phyloP scores from a whole-genome alignment of 2,888 invertebrate species.

The Brassicogethes aeneus region DNA sequence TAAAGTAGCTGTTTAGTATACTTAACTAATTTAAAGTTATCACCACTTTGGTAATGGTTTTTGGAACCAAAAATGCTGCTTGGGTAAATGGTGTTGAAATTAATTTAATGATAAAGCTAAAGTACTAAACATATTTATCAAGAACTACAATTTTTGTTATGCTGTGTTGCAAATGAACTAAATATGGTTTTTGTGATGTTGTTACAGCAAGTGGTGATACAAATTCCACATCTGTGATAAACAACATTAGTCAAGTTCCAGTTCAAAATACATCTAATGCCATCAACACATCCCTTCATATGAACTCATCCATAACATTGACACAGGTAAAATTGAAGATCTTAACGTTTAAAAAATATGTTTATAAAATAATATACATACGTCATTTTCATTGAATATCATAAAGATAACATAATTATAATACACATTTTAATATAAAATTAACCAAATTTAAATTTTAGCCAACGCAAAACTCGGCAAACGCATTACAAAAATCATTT shows the following conservation, averaged over 20 bases:
- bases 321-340: not conserved
- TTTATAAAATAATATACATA: not conserved
- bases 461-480: conserved; percentile 21
- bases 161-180: no score
- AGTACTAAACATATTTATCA: no score
- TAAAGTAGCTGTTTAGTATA: no score
- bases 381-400: not conserved
- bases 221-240: conserved; percentile 37
- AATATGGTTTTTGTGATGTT: no score
- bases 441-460: conserved; percentile 13
- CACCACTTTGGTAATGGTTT: no score
- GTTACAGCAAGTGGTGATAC: conserved; percentile 30
- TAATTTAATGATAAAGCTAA: no score
- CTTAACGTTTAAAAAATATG: no score
- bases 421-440: no score
- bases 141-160: no score
- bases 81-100: no score
- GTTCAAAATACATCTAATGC: conserved; percentile 22
- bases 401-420: not conserved
- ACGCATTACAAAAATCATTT: conserved; percentile 21
- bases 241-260: conserved; percentile 28
- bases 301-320: conserved; percentile 11
- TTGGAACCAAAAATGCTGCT: no score
- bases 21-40: no score
- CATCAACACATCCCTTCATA: conserved; percentile 19